Evolutionary conservation across 2,113 vertebrate genomes (phyloP).

Genomic region (Crotalus viridis): DNA sequence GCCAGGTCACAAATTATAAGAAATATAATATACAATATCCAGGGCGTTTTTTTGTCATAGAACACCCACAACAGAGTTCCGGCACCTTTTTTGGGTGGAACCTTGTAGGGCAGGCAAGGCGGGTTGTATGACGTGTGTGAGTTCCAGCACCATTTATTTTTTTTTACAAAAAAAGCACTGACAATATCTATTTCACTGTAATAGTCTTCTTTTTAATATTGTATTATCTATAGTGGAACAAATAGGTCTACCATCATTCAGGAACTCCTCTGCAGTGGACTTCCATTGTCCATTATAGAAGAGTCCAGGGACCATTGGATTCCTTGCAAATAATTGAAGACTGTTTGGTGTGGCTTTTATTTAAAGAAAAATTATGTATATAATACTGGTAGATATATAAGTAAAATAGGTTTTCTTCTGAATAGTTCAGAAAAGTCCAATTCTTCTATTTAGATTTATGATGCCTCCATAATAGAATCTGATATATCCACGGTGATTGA

Average conservation of each 20-base stretch:
- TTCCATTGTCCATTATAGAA: no score
- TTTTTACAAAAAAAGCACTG: no score
- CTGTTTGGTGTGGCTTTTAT: neutral
- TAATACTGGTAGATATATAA: neutral
- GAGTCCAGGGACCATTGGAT: neutral
- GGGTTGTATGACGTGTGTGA: no score
- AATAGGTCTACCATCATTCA: neutral
- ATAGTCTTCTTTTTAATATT: neutral
- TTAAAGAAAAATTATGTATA: neutral
- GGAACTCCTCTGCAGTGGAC: neutral
- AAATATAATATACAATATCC: neutral
- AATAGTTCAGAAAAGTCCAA: neutral
- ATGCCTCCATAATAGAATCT: neutral
- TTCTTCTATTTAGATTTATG: neutral
- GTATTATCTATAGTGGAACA: neutral
- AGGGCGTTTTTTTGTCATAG: no score
- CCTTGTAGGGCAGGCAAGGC: no score
- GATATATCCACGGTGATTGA: neutral
- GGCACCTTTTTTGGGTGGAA: no score
- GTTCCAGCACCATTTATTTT: no score
- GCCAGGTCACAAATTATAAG: neutral
- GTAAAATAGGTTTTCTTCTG: neutral
- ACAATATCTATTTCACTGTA: neutral
- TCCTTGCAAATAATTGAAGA: no score
- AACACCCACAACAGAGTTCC: no score